Conservation (phyloP, 2,113 vertebrate species). For the Phylloscopus whistleri region DNA sequence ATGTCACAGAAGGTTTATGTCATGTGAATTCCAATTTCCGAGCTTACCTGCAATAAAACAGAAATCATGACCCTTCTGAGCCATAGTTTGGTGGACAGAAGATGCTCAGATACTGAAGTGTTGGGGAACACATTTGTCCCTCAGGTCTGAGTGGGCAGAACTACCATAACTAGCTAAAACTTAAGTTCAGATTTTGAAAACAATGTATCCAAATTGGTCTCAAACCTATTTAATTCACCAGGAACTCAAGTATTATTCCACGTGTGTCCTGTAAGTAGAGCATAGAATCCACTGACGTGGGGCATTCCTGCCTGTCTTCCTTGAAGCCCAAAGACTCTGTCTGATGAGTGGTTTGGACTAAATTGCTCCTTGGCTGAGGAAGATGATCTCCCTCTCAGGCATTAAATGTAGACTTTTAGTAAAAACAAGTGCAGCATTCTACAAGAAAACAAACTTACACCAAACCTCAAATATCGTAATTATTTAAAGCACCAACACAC, state of each 20-base stretch:
- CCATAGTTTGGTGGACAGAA: neutral
- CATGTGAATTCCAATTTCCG: neutral
- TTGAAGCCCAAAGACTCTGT: neutral
- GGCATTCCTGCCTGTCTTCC: neutral
- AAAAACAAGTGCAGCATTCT: neutral
- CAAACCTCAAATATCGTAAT: neutral
- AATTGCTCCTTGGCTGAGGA: neutral
- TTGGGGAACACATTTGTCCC: neutral
- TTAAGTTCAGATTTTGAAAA: neutral
- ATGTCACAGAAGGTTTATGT: neutral
- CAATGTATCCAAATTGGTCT: neutral
- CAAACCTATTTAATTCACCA: neutral
- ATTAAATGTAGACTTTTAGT: neutral
- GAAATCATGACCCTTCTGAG: neutral
- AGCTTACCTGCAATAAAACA: neutral
- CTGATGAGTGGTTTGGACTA: neutral
- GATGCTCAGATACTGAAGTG: neutral
- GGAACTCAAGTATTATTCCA: neutral
- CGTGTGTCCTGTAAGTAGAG: neutral
- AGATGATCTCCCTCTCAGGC: neutral
- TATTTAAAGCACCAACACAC: neutral
- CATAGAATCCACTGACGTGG: fast-evolving
- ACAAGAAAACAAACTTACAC: neutral
- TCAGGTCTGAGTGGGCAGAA: neutral
- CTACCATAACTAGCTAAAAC: neutral